Evolutionary conservation across 2,113 vertebrate genomes (phyloP).

Genomic region (Megaleporinus macrocephalus): DNA sequence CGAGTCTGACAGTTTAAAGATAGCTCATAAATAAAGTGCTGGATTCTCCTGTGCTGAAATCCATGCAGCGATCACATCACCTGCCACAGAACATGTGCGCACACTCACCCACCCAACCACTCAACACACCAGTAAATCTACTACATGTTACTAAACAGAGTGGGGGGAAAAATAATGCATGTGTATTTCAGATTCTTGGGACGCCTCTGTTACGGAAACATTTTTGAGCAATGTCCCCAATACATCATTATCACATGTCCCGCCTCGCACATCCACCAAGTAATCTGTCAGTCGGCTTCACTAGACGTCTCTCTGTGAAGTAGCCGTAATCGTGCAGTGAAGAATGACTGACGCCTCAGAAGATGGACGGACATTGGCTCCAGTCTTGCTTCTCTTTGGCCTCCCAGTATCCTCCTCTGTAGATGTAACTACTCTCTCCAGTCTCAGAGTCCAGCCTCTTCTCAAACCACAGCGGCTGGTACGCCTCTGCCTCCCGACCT

Average conservation of each 20-base stretch:
- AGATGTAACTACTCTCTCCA: slow-evolving; percentile 83
- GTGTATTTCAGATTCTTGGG: slow-evolving; percentile 21
- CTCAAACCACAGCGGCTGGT: slow-evolving; percentile 91
- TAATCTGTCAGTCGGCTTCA: not conserved
- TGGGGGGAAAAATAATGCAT: slow-evolving; percentile 6
- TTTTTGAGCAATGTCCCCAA: not conserved
- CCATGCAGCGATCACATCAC: slow-evolving; percentile 25
- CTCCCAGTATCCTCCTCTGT: slow-evolving; percentile 96
- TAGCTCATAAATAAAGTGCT: slow-evolving; percentile 37
- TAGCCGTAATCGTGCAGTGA: not conserved
- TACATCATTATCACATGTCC: not conserved
- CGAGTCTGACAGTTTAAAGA: slow-evolving; percentile 6
- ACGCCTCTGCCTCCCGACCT: slow-evolving; percentile 86
- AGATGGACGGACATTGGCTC: slow-evolving; percentile 87
- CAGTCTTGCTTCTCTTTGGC: slow-evolving; percentile 92
- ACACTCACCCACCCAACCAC: not conserved
- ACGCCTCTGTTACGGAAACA: slow-evolving; percentile 27
- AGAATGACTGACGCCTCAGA: slow-evolving; percentile 72
- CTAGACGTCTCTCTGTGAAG: not conserved
- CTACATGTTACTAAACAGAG: not conserved
- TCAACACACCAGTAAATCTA: not conserved
- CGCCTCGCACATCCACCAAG: not conserved
- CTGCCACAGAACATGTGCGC: slow-evolving; percentile 3
- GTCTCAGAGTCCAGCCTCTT: slow-evolving; percentile 84
- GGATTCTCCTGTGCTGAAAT: slow-evolving; percentile 12